Evolutionary conservation across 2,797 vertebrate genomes (phyloP).

Genomic region (Onychomys leucogaster): DNA sequence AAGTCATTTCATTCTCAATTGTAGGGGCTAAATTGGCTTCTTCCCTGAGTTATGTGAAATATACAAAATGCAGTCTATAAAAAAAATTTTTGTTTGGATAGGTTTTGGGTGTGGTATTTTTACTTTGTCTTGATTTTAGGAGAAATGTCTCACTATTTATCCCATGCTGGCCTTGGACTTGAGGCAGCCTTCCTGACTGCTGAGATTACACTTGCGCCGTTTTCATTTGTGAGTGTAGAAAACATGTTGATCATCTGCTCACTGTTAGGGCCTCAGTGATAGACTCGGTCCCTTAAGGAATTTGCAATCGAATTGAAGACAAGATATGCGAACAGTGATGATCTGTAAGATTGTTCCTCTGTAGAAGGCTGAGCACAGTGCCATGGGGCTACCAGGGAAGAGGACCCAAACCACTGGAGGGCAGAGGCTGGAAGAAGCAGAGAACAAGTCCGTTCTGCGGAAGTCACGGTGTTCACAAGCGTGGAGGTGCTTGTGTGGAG

Average conservation of each 20-base stretch:
- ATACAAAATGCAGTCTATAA: not conserved
- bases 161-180: not conserved
- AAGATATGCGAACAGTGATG: not conserved
- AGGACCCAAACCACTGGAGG: not conserved
- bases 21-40: not conserved
- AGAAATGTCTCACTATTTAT: not conserved
- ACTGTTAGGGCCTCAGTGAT: not conserved
- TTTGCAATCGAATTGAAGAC: not conserved
- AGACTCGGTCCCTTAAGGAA: not conserved
- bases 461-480: accelerated
- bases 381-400: not conserved
- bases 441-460: not conserved
- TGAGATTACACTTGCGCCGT: not conserved
- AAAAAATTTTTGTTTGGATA: not conserved
- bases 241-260: not conserved
- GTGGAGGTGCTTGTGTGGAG: not conserved
- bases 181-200: not conserved
- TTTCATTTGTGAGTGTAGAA: not conserved
- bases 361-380: not conserved
- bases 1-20: not conserved
- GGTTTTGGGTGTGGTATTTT: not conserved
- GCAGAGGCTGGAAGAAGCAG: not conserved
- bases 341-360: not conserved
- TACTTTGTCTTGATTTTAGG: not conserved
- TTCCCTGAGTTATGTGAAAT: not conserved